Percentiles rank a stretch among this genome's conserved stretches.
These are phyloP conservation scores for Ptyas mucosa DNA, from an alignment of 2,113 vertebrate species.

Conservation along the genomic window DNA sequence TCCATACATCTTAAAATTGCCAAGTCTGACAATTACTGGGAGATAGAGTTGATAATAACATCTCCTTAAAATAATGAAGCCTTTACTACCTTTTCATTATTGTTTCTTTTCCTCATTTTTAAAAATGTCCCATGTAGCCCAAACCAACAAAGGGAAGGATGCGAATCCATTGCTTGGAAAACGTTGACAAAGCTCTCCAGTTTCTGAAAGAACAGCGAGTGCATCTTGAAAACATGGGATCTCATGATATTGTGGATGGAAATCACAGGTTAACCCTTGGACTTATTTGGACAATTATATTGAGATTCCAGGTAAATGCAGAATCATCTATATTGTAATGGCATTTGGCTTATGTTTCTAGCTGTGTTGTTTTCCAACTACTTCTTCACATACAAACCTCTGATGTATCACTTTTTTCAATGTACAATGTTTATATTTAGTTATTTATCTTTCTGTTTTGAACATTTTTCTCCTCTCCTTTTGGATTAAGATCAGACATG, in stretches of 20 bases:
- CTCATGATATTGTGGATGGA: slow-evolving; percentile 95
- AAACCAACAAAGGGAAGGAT: slow-evolving; percentile 96
- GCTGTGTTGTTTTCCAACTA: not conserved
- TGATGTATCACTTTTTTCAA: not conserved
- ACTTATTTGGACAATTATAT: slow-evolving; percentile 98
- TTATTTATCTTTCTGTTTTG: not conserved
- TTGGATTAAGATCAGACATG: not conserved
- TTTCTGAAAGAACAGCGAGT: slow-evolving; percentile 97
- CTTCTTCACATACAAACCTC: not conserved
- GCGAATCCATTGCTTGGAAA: slow-evolving; percentile 97
- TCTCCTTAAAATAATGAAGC: not conserved
- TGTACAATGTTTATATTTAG: not conserved
- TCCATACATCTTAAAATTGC: not conserved
- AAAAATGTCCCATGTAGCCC: slow-evolving; percentile 69
- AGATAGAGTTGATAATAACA: not conserved
- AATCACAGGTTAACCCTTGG: slow-evolving; percentile 94
- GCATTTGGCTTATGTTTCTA: not conserved
- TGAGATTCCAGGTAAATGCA: slow-evolving; percentile 88
- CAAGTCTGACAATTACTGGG: not conserved
- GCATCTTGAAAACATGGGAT: slow-evolving; percentile 97
- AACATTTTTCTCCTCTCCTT: not conserved
- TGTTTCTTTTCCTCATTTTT: not conserved
- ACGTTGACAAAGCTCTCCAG: slow-evolving; percentile 95
- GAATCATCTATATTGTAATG: not conserved
- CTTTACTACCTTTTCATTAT: not conserved